A percentile compares a stretch with the other conserved stretches of the same genome.
phyloP scores from a whole-genome alignment of 1,140 invertebrate species.

The Calephelis virginiensis region DNA sequence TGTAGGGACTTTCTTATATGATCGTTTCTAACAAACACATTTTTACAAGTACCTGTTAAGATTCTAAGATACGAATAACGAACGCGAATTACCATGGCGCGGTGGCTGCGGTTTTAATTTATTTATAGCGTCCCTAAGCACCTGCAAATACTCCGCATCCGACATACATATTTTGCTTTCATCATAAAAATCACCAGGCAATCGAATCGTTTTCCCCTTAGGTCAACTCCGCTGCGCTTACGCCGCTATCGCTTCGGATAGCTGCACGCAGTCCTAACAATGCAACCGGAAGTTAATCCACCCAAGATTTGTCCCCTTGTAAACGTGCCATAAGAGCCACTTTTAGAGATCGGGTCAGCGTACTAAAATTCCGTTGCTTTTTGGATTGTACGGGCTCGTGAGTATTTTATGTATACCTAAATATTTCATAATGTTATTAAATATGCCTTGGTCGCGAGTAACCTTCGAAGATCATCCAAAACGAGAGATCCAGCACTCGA shows the following conservation, averaged over 20 bases:
- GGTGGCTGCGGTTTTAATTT: too few species aligned
- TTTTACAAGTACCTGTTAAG: too few species aligned
- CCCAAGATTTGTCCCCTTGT: constrained; percentile 10
- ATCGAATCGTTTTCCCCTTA: constrained; percentile 10
- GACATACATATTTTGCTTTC: too few species aligned
- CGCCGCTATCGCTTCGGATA: constrained; percentile 8
- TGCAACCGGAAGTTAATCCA: constrained; percentile 18
- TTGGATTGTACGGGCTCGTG: too few species aligned
- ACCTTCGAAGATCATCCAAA: not conserved
- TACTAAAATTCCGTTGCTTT: constrained; percentile 19
- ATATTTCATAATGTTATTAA: too few species aligned
- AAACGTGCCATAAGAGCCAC: constrained; percentile 14
- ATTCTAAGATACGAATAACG: too few species aligned
- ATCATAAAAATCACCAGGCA: constrained; percentile 20
- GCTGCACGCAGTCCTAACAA: constrained; percentile 25
- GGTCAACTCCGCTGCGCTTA: constrained; percentile 18
- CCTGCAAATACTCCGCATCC: too few species aligned
- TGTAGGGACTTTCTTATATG: too few species aligned
- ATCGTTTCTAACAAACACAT: too few species aligned
- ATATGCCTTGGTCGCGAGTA: not conserved
- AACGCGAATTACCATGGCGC: too few species aligned
- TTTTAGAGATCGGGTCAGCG: constrained; percentile 18
- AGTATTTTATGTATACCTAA: too few species aligned
- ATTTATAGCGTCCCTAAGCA: too few species aligned
- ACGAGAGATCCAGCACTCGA: not conserved